Evolutionary conservation across 2,113 vertebrate genomes (phyloP), one percentile per base, ranked within the genome.

Genomic region (Piliocolobus tephrosceles): DNA sequence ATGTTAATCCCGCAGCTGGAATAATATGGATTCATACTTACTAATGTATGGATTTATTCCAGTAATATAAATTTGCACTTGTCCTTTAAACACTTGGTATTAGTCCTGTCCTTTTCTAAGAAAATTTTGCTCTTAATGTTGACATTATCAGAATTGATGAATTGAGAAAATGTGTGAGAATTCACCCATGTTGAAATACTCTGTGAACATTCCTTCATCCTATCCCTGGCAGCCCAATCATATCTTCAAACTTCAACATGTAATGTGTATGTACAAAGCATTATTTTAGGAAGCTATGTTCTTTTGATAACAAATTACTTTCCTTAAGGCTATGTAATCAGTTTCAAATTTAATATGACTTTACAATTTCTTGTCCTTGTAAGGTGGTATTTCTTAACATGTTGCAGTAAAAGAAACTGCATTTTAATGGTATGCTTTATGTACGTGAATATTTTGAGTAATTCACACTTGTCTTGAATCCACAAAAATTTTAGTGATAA

Each of bases 351-450:
- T 50, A 85, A 57, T 76, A 81, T 45, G 73, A 25, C n/a, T 82
- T 64, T 57, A 66, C 13, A 86, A 50, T 82, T 89, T 86, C 45
- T 81, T 58, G 66, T 79, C 14, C n/a, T 80, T n/a, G 8, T 43
- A 82, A 94, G 20, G 4, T 81, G n/a, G 3, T 70, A 40, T 94
- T 72, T 84, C 58, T 72, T 94, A 92, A 94, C 25, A 78, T 13
- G 35, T 57, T 64, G 5, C 6, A 86, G 14, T 72, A 23, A 91
- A 97, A 86, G 38, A 14, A 85, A 43, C 50, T 90, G 10, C 8
- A 78, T 76, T 97, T 94, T 78, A 95, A 94, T 70, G 20, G 25
- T 27, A 91, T 90, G 8, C 3, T 79, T 89, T 79, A 88, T 73
- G 16, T 35, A 57, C 66, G 30, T 57, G 25, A 57, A 75, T 64